Percentiles rank a stretch among this genome's conserved stretches.
Evolutionary conservation across 2,888 invertebrate species (phyloP).

Genomic region (Autographa gamma): DNA sequence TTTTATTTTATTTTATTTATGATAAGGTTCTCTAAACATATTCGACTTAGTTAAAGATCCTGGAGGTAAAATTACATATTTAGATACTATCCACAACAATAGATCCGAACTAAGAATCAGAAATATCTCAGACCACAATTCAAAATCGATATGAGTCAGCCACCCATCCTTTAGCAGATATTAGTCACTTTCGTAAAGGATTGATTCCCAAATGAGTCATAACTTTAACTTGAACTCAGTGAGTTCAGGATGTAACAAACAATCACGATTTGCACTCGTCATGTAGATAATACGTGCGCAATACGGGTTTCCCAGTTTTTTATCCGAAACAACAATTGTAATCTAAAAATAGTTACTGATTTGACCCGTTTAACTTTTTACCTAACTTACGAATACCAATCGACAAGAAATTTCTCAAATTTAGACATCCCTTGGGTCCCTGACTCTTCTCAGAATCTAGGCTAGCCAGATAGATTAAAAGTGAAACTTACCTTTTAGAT

Average conservation of each 20-base stretch:
- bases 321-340: background rate
- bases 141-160: conserved; percentile 34
- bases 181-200: conserved; percentile 48
- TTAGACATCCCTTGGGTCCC: too few relatives aligned
- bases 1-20: too few relatives aligned
- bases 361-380: background rate
- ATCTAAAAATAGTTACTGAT: background rate
- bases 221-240: conserved; percentile 59
- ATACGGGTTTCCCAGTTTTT: conserved; percentile 1
- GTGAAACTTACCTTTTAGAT: too few relatives aligned
- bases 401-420: too few relatives aligned
- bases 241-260: conserved; percentile 56
- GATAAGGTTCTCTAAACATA: too few relatives aligned
- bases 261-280: conserved; percentile 56
- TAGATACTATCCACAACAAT: background rate
- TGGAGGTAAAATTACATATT: too few relatives aligned
- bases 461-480: too few relatives aligned
- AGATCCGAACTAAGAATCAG: background rate
- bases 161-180: conserved; percentile 16
- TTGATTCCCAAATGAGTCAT: conserved; percentile 66
- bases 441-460: too few relatives aligned
- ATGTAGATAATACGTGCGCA: conserved; percentile 25
- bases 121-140: background rate
- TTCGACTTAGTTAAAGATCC: too few relatives aligned
- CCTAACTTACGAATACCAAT: background rate